Percentiles rank a stretch among this genome's conserved stretches.
These are phyloP conservation scores for Artibeus jamaicensis DNA, from an alignment of 2,797 vertebrate species.

Conservation along the genomic window DNA sequence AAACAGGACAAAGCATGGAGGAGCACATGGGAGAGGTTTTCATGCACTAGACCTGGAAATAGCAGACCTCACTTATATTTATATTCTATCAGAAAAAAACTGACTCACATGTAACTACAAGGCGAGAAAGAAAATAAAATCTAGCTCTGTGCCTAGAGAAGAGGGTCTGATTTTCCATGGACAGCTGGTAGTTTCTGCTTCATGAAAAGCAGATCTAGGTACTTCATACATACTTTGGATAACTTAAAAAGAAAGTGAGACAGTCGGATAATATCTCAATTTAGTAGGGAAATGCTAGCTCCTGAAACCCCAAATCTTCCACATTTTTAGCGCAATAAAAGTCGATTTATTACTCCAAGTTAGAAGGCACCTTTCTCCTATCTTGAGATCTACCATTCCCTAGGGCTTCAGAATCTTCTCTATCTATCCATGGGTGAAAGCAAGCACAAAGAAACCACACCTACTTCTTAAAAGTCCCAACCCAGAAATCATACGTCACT, in stretches of 20 bases:
- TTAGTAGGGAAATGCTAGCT: neutral
- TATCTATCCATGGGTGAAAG: neutral
- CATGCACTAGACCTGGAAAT: neutral
- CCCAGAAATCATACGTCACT: neutral
- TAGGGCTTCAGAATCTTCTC: neutral
- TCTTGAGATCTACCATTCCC: neutral
- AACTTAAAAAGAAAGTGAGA: neutral
- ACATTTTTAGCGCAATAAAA: neutral
- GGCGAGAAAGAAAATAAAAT: neutral
- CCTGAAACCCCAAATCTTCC: neutral
- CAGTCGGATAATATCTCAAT: neutral
- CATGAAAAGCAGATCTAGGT: neutral
- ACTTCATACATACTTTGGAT: neutral
- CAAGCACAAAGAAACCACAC: neutral
- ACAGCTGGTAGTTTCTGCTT: neutral
- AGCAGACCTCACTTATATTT: neutral
- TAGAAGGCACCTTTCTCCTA: neutral
- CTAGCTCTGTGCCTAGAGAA: neutral
- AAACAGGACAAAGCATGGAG: neutral
- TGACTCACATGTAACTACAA: neutral
- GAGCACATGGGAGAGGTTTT: neutral
- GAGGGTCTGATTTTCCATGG: neutral
- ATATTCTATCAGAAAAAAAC: neutral
- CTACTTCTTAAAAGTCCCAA: neutral
- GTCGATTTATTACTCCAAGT: neutral